These are phyloP conservation scores for Cybosia mesomella DNA, from an alignment of 2,888 invertebrate genomes.

Conservation along the genomic window DNA sequence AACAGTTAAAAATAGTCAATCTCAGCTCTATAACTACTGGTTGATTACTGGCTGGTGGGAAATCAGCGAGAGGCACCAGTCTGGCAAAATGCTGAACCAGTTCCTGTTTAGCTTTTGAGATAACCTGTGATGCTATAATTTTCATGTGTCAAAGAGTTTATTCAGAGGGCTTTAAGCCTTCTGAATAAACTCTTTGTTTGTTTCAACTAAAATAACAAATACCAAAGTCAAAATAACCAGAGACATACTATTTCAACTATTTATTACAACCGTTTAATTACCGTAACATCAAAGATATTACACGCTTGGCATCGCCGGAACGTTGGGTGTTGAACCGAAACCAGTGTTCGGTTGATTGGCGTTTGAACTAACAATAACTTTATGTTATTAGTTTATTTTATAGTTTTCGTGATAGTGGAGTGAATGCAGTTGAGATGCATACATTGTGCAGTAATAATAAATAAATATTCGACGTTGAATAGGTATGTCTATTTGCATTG, in stretches of 20 bases:
- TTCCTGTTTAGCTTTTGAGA: no score
- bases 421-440: background rate
- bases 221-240: background rate
- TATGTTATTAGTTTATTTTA: background rate
- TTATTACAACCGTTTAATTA: constrained; percentile 4
- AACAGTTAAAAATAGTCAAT: no score
- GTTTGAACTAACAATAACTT: constrained; percentile 3
- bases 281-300: constrained; percentile 4
- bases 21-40: no score
- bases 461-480: no score
- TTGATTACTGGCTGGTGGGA: no score
- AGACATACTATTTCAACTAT: background rate
- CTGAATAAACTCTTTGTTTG: no score
- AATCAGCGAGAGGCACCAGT: no score
- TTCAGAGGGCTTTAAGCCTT: no score
- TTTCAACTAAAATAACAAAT: background rate
- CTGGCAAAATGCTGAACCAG: no score
- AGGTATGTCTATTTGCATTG: no score
- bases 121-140: no score
- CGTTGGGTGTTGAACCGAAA: background rate
- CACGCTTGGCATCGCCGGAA: background rate
- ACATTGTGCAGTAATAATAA: background rate
- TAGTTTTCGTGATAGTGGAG: background rate
- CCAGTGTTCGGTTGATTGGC: background rate
- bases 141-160: no score